These are phyloP conservation scores for Neopipo cinnamomea DNA, from an alignment of 2,113 vertebrate species.

Conservation along the genomic window DNA sequence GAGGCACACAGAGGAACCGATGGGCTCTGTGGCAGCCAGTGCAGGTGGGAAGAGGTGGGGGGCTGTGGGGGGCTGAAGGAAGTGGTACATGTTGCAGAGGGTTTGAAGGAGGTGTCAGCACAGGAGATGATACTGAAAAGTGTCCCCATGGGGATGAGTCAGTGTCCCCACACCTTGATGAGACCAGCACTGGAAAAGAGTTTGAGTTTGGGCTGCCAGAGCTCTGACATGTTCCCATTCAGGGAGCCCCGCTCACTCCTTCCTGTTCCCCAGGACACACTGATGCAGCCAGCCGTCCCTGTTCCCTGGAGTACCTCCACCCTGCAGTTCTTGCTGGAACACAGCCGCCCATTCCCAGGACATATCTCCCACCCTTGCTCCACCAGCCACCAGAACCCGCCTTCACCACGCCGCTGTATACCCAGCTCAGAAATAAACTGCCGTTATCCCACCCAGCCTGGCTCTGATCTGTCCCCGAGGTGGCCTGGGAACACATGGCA, in stretches of 20 bases:
- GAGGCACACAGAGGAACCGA: not conserved
- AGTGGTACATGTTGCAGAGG: not conserved
- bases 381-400: not conserved
- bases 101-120: not conserved
- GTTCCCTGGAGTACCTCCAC: not conserved
- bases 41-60: not conserved
- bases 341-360: not conserved
- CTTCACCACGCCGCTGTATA: not conserved
- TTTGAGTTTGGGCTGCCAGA: fast-evolving
- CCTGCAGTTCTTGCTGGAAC: not conserved
- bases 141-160: fast-evolving
- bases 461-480: fast-evolving
- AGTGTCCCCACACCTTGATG: not conserved
- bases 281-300: not conserved
- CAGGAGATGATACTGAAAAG: not conserved
- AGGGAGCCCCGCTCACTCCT: not conserved
- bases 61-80: not conserved
- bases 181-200: not conserved
- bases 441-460: not conserved
- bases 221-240: fast-evolving
- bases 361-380: not conserved
- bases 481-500: not conserved
- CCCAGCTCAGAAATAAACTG: conserved; percentile 50
- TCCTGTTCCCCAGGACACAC: not conserved
- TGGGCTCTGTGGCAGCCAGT: fast-evolving